Conservation (phyloP, 2,113 vertebrate genomes). For the Merops nubicus region DNA sequence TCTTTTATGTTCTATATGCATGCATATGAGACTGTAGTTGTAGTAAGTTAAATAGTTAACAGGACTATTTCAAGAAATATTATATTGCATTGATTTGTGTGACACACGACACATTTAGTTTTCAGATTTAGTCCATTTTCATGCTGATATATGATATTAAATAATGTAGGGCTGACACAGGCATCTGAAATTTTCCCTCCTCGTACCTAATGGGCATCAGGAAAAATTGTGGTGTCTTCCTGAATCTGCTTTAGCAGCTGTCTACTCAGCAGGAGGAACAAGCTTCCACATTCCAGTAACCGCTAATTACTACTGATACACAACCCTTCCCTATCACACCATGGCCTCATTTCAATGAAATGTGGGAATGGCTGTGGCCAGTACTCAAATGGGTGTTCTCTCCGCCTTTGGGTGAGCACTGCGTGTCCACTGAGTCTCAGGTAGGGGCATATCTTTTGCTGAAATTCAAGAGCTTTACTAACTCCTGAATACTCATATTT, state of each 20-base stretch:
- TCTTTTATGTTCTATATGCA: neutral
- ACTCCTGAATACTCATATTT: too few relatives aligned
- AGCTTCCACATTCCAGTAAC: slow-evolving; percentile 9
- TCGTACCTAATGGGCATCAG: neutral
- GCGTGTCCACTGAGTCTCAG: neutral
- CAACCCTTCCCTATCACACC: neutral
- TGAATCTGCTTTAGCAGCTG: slow-evolving; percentile 62
- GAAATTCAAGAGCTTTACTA: neutral
- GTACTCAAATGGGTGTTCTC: neutral
- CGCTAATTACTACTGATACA: slow-evolving; percentile 36
- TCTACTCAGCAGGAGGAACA: slow-evolving; percentile 56
- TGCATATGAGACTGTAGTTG: neutral
- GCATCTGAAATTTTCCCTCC: neutral
- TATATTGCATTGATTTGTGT: neutral
- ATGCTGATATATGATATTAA: neutral
- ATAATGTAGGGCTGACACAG: neutral
- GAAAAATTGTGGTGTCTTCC: neutral
- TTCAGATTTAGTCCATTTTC: neutral
- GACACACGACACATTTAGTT: neutral
- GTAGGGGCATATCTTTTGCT: neutral
- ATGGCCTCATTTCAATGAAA: neutral
- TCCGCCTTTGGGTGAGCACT: neutral
- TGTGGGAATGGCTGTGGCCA: neutral
- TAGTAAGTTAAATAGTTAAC: neutral
- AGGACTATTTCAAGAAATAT: neutral